These are phyloP conservation scores for Megamerina dolium DNA, from an alignment of 2,888 invertebrate species.

Conservation along the genomic window DNA sequence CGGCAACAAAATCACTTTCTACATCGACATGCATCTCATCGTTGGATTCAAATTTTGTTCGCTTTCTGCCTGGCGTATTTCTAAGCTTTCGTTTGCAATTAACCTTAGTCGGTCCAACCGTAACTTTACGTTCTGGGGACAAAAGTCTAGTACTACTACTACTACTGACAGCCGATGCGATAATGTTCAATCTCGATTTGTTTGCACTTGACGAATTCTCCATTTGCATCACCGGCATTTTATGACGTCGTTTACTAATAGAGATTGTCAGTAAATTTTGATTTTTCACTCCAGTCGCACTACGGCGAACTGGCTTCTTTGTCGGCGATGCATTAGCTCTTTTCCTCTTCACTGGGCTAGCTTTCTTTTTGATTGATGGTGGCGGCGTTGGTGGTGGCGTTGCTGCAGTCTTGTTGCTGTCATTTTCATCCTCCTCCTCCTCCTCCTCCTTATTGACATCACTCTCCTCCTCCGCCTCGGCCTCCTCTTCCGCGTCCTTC, in stretches of 20 bases:
- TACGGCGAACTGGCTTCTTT: not conserved
- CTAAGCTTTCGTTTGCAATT: too few species aligned
- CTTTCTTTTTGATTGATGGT: not conserved
- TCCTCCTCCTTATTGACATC: slow-evolving; percentile 1
- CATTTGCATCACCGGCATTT: slow-evolving; percentile 7
- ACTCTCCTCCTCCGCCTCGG: slow-evolving; percentile 3
- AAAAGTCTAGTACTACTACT: too few species aligned
- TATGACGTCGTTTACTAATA: slow-evolving; percentile 14
- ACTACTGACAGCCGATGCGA: too few species aligned
- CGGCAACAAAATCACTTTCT: not conserved
- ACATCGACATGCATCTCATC: too few species aligned
- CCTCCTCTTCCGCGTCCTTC: not conserved
- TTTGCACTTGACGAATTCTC: too few species aligned
- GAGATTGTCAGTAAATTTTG: slow-evolving; percentile 23
- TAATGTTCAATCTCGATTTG: too few species aligned
- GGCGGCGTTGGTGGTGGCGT: too few species aligned
- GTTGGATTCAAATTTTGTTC: too few species aligned
- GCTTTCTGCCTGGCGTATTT: too few species aligned
- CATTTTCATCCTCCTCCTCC: slow-evolving; percentile 1
- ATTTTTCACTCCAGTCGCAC: slow-evolving; percentile 17
- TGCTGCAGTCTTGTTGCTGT: not conserved
- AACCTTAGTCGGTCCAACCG: too few species aligned
- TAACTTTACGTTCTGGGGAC: too few species aligned
- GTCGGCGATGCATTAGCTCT: not conserved
- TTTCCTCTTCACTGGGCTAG: not conserved